Evolutionary conservation across 1,140 invertebrate genomes (phyloP), one percentile per base, ranked within the genome.

Genomic region (Rhopalosiphum padi): DNA sequence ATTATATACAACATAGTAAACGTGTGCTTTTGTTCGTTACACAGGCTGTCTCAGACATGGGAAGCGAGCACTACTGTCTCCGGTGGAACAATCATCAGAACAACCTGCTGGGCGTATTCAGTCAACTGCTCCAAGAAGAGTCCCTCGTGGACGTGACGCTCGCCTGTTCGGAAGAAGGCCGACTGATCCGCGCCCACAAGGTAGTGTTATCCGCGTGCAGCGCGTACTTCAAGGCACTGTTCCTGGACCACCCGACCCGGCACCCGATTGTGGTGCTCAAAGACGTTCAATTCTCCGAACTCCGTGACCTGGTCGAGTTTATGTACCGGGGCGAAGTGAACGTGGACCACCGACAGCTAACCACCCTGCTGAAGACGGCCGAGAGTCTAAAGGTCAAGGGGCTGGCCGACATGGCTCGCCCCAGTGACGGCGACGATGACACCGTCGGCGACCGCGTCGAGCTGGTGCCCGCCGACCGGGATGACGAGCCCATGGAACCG

Each of bases 301-400:
- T 99, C 95, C 97, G 98, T 95, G 98, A 98, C 94, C 97, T 99
- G 95, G 97, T 99, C 95, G 98, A 98, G 96, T 99, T 98, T 97
- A 99, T 99, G 98, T 99, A 99, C 97, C 98, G 98, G 95, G 98
- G 98, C 94, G 98, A 99, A 96, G 98, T 99, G 94, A 98, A 98
- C 96, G 98, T 99, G 94, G 97, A 98, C 95, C 98, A 98, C 95
- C 98, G 98, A 96, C 98, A 98, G 96, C 96, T 99, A 95, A 97
- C 97, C 94, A 97, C 97, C 94, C 96, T 99, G 94, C 96, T 99
- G 94, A 98, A 98, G 96, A 98, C 98, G 94, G 98, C 98, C 94
- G 98, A 98, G 96, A 98, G 98, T 95, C 96, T 99, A 83, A 98
- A 98, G 96, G 97, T 98, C 93, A 98, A 98, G 96, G 98, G 98